Percentiles rank a stretch among this genome's conserved stretches.
phyloP scores from a whole-genome alignment of 2,888 invertebrate genomes.

The Trichacis sp. region DNA sequence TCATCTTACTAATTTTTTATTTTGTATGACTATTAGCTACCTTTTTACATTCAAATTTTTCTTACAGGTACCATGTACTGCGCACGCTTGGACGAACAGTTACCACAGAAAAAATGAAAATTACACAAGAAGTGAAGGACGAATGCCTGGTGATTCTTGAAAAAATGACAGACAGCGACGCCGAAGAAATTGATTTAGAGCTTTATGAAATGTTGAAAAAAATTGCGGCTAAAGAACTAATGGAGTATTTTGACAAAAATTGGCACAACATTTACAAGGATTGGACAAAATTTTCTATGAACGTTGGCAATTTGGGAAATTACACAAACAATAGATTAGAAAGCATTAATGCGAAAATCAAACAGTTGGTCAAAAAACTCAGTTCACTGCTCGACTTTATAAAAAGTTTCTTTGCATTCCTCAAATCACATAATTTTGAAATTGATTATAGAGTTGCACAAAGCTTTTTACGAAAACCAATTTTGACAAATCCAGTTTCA shows the following conservation, averaged over 20 bases:
- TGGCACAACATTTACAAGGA: slow-evolving; percentile 1
- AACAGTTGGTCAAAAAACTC: slow-evolving; percentile 3
- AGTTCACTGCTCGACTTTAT: neutral
- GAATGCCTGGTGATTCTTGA: neutral
- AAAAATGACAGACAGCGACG: neutral
- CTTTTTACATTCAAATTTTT: no score
- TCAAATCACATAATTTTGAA: slow-evolving; percentile 3
- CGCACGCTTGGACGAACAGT: slow-evolving; percentile 1
- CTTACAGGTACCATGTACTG: no score
- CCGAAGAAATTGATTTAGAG: neutral
- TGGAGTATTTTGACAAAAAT: slow-evolving; percentile 3
- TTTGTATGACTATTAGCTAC: no score
- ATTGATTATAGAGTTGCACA: slow-evolving; percentile 5
- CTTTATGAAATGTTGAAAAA: no score
- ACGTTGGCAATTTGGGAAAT: neutral
- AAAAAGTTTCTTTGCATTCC: slow-evolving; percentile 4
- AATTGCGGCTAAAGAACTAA: neutral
- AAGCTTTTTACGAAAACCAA: neutral
- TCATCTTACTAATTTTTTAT: no score
- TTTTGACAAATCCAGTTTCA: no score
- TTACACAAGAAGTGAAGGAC: neutral
- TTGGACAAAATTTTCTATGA: slow-evolving; percentile 8
- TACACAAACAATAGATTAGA: slow-evolving; percentile 7
- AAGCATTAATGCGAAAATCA: slow-evolving; percentile 10
- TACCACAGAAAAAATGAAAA: neutral